phyloP scores from a whole-genome alignment of 53 echinoderm and acorn worm species.

The Temnopleurus reevesii region DNA sequence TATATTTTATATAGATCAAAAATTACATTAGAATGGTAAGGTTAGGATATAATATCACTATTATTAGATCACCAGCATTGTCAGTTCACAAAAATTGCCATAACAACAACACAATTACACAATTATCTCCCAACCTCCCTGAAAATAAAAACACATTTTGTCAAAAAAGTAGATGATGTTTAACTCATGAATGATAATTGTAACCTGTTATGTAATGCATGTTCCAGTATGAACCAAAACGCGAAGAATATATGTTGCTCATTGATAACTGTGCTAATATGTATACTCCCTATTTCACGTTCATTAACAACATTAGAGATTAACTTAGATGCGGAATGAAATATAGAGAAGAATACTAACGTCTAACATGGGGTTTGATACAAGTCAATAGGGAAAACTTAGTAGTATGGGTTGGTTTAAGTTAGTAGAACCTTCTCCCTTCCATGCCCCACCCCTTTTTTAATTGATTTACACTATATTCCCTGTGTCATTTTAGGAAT shows the following conservation, averaged over 20 bases:
- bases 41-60: too few species aligned
- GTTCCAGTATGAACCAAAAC: neutral
- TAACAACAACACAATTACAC: neutral
- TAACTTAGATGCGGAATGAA: neutral
- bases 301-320: neutral
- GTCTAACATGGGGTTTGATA: constrained; percentile 16
- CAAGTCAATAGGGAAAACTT: neutral
- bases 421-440: neutral
- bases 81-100: neutral
- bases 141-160: neutral
- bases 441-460: neutral
- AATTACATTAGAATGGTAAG: too few species aligned
- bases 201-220: constrained; percentile 7
- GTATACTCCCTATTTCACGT: neutral
- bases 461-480: too few species aligned
- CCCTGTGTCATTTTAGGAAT: too few species aligned
- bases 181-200: neutral
- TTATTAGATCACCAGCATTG: too few species aligned
- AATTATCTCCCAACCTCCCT: too few species aligned
- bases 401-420: neutral
- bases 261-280: neutral
- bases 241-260: neutral
- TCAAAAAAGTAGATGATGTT: neutral
- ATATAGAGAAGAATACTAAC: neutral
- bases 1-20: too few species aligned